Base-by-base conservation (phyloP, 1,140 invertebrate species). In the Drosophila watanabei region DNA sequence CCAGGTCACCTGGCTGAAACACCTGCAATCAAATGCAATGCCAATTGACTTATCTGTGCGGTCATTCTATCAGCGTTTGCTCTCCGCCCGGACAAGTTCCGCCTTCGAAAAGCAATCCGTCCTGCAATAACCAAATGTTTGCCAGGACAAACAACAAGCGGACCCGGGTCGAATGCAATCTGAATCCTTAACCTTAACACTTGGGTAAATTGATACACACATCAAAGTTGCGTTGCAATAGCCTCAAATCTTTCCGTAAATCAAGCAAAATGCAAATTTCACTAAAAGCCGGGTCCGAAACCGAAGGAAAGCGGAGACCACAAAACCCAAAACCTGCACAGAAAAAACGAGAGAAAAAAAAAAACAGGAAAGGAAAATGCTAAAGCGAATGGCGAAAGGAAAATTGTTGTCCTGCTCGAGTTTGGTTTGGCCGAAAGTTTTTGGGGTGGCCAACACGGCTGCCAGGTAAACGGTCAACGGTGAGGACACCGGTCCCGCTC, bases 171-270 rank as follows among this genome's bases (percentile, higher is more conserved):
- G 64, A 60, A 81, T 72, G 60, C 65, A 65, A 82, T 77, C 72
- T 46, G 76, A 78, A 71, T 82, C 61, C 65, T 63, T 81, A 72
- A 72, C 66, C 62, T 59, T 59, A 73, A 80, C 76, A 71, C 85
- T 81, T 85, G 56, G 86, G 65, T 89, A 89, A 88, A 88, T 85
- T 88, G 85, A 88, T 88, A 89, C 85, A 89, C 85, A 88, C 85
- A 89, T 89, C 86, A 81, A 85, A 83, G 81, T 87, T 87, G 71
- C 85, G 85, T 82, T 88, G 85, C 85, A 89, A 84, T 85, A 89
- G 85, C 85, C 85, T 87, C 85, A 89, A 88, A 88, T 88, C 85
- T 88, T 79, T 88, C 81, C 85, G 78, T 89, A 88, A 88, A 89
- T 89, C 85, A 88, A 88, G 81, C 85, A 88, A 89, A 88, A 88